A percentile compares a stretch with the other conserved stretches of the same genome.
Conservation (phyloP, 2,888 invertebrate species). For the Eupithecia tripunctaria region DNA sequence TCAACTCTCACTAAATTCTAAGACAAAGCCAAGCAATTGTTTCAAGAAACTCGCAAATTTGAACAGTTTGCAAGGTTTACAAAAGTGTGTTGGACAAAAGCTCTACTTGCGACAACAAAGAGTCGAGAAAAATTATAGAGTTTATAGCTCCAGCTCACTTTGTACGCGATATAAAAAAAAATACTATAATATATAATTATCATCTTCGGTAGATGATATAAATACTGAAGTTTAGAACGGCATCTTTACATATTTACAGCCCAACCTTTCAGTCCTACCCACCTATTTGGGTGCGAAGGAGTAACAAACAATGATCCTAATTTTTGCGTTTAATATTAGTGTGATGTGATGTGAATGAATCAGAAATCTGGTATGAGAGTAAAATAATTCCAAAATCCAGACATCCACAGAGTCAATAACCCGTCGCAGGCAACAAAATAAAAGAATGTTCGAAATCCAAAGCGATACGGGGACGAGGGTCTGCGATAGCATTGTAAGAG, state of each 20-base stretch:
- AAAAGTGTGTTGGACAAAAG: background rate
- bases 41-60: conserved; percentile 49
- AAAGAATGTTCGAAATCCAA: conserved; percentile 58
- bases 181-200: no score
- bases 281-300: background rate
- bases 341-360: background rate
- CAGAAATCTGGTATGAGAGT: background rate
- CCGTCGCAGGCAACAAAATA: conserved; percentile 44
- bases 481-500: conserved; percentile 64
- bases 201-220: no score
- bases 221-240: background rate
- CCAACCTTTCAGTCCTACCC: background rate
- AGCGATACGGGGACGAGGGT: conserved; percentile 45
- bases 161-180: no score
- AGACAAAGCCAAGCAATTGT: conserved; percentile 55
- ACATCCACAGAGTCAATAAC: conserved; percentile 14
- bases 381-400: conserved; percentile 6
- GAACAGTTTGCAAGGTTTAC: background rate
- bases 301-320: background rate
- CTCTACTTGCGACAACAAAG: background rate
- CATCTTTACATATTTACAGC: background rate
- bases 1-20: conserved; percentile 59
- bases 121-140: background rate
- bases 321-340: background rate
- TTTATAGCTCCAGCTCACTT: background rate